Evolutionary conservation across 2,113 vertebrate genomes (phyloP).

Genomic region (Pogona vitticeps): DNA sequence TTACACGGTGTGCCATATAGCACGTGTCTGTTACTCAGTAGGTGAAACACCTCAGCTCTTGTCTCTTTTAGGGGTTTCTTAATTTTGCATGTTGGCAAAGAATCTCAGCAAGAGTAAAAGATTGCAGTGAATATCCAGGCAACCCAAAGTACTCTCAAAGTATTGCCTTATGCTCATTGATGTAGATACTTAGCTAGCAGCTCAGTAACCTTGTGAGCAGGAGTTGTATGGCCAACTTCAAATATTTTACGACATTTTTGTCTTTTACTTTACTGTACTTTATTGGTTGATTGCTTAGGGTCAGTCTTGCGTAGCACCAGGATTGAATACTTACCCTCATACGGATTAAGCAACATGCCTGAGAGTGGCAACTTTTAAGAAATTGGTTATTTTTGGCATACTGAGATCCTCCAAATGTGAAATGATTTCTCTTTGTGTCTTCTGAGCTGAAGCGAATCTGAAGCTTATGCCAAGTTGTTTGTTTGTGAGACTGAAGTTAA

Average conservation of each 20-base stretch:
- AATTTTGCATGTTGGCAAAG: neutral
- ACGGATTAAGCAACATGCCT: no score
- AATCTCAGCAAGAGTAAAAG: neutral
- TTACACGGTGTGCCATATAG: neutral
- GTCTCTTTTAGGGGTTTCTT: neutral
- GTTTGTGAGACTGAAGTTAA: constrained; percentile 66
- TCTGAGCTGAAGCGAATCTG: constrained; percentile 65
- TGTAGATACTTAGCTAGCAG: constrained; percentile 12
- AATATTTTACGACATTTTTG: neutral
- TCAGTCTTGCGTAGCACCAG: neutral
- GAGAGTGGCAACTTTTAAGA: constrained; percentile 31
- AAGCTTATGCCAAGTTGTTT: constrained; percentile 49
- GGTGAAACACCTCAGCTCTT: neutral
- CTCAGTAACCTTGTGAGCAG: neutral
- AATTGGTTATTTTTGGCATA: constrained; percentile 62
- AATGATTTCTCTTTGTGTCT: constrained; percentile 71
- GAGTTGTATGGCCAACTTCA: neutral
- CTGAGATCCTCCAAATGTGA: constrained; percentile 68
- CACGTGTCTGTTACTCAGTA: neutral
- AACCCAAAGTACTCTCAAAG: constrained; percentile 40
- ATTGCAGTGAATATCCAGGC: neutral
- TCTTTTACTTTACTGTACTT: no score
- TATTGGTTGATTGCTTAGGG: no score
- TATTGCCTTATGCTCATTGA: constrained; percentile 39
- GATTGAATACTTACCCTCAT: neutral